A percentile compares a stretch with the other conserved stretches of the same genome.
These are phyloP conservation scores for Fabriciana adippe DNA, from an alignment of 2,888 invertebrate genomes.

Conservation along the genomic window DNA sequence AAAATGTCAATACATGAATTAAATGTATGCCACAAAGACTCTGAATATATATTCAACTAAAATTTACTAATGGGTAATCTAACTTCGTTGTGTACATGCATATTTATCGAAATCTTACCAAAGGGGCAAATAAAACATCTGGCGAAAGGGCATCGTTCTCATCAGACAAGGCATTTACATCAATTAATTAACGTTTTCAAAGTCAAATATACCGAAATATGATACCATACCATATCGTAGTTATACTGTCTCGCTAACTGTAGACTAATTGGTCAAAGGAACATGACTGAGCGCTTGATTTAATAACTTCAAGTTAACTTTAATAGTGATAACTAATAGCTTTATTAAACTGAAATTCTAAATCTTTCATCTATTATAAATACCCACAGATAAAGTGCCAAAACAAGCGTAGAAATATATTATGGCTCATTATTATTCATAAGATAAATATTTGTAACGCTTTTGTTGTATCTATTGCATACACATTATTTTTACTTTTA, in stretches of 20 bases:
- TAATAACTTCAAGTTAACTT: constrained; percentile 25
- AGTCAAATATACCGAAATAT: constrained; percentile 63
- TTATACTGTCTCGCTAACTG: constrained; percentile 48
- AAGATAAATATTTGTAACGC: too few relatives aligned
- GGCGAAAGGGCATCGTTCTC: constrained; percentile 65
- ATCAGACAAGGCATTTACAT: constrained; percentile 68
- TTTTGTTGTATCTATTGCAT: too few relatives aligned
- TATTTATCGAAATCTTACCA: constrained; percentile 24
- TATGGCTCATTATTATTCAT: too few relatives aligned
- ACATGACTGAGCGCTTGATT: constrained; percentile 46
- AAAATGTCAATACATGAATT: too few relatives aligned
- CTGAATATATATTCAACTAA: not conserved
- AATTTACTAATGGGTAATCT: not conserved
- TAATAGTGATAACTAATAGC: constrained; percentile 13
- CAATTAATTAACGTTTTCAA: constrained; percentile 65
- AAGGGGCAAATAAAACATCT: constrained; percentile 41
- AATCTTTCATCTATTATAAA: too few relatives aligned
- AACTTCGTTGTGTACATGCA: constrained; percentile 27
- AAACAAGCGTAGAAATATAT: too few relatives aligned
- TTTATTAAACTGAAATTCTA: constrained; percentile 2
- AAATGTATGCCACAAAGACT: too few relatives aligned
- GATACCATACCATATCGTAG: constrained; percentile 55
- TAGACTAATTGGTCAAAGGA: constrained; percentile 51
- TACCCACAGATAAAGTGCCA: too few relatives aligned
- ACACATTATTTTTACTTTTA: too few relatives aligned